phyloP scores from a whole-genome alignment of 2,888 invertebrate genomes.

The Acleris emargana region DNA sequence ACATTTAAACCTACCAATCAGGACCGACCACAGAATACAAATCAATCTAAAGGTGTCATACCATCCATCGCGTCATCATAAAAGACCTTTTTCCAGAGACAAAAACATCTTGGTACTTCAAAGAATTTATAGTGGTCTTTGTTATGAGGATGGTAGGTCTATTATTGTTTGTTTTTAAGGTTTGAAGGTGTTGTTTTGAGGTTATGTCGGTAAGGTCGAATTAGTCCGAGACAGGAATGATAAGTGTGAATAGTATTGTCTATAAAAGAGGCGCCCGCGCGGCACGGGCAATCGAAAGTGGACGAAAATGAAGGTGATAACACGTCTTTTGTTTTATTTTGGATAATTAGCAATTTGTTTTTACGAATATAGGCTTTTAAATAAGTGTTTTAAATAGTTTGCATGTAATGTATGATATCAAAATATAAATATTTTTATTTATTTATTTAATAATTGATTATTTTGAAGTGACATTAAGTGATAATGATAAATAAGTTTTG shows the following conservation, averaged over 20 bases:
- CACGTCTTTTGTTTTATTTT: constrained; percentile 57
- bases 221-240: constrained; percentile 62
- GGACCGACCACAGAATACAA: constrained; percentile 26
- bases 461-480: too few relatives aligned
- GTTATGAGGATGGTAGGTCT: background rate
- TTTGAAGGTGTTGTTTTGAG: constrained; percentile 38
- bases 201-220: constrained; percentile 61
- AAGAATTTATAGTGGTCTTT: background rate
- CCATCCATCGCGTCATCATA: constrained; percentile 31
- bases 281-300: constrained; percentile 63
- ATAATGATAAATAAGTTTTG: too few relatives aligned
- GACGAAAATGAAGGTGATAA: constrained; percentile 80
- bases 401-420: background rate
- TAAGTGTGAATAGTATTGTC: constrained; percentile 66
- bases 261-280: constrained; percentile 68
- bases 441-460: too few relatives aligned
- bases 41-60: constrained; percentile 36
- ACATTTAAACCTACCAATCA: constrained; percentile 37
- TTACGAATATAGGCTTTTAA: background rate
- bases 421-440: too few relatives aligned
- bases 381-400: background rate
- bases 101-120: background rate
- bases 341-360: background rate
- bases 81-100: constrained; percentile 35
- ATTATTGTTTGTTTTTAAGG: constrained; percentile 2